phyloP scores from a whole-genome alignment of 2,797 vertebrate species.

The Pangasius krempfi region DNA sequence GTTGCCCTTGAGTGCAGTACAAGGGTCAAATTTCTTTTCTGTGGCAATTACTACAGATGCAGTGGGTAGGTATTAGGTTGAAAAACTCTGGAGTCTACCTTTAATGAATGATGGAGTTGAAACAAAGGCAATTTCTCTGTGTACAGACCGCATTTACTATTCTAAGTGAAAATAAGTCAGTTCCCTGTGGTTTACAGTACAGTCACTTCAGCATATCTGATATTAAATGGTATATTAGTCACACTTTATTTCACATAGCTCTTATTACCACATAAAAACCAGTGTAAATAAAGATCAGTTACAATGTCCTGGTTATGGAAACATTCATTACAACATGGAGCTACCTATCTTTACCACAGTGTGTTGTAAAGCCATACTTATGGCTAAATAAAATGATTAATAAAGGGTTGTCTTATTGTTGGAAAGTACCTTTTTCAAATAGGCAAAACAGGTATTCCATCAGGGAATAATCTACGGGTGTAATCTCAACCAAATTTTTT shows the following conservation, averaged over 20 bases:
- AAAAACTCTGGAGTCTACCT: not conserved
- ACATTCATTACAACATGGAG: not conserved
- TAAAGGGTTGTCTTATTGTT: not conserved
- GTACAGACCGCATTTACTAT: not conserved
- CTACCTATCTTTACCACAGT: not conserved
- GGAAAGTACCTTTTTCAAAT: not conserved
- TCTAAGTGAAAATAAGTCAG: not conserved
- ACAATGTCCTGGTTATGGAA: not conserved
- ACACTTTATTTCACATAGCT: conserved; percentile 13
- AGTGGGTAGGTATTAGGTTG: not conserved
- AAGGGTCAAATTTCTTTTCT: not conserved
- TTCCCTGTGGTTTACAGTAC: conserved; percentile 28
- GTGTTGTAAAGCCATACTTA: not conserved
- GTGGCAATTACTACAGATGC: not conserved
- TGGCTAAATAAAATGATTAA: not conserved
- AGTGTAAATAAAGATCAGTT: not conserved
- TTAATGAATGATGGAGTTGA: not conserved
- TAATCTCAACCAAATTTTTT: not conserved
- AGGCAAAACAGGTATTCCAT: not conserved
- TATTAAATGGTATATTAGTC: not conserved
- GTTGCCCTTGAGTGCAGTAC: not conserved
- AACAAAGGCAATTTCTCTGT: not conserved
- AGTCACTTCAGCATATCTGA: conserved; percentile 23
- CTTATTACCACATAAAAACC: not conserved
- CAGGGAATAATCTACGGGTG: not conserved